Conservation (phyloP, 2,797 vertebrate genomes). For the Sebastes goodei region DNA sequence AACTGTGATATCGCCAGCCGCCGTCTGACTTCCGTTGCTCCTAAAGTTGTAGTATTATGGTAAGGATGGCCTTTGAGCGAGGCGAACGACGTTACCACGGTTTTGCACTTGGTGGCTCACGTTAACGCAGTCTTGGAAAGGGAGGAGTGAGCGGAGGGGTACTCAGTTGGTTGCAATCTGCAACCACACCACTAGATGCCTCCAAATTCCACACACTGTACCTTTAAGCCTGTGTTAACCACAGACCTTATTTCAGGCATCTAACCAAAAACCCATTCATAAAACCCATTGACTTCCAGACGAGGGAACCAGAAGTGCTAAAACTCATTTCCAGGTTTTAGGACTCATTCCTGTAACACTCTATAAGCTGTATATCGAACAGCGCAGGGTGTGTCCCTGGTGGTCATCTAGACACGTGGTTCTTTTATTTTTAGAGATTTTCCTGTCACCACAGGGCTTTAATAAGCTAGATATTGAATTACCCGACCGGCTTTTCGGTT, state of each 20-base stretch:
- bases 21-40: no score
- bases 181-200: no score
- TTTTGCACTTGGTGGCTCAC: no score
- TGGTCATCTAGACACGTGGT: neutral
- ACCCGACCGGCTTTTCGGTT: conserved; percentile 17
- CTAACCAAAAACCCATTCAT: neutral
- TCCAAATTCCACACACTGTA: no score
- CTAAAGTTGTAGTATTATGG: no score
- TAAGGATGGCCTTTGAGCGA: no score
- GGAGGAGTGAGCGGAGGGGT: no score
- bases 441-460: neutral
- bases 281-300: neutral
- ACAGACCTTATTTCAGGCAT: neutral
- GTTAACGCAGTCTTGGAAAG: no score
- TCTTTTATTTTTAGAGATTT: conserved; percentile 20
- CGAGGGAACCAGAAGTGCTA: neutral
- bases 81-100: no score
- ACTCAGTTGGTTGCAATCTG: no score
- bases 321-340: neutral
- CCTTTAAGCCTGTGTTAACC: no score
- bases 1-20: no score
- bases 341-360: neutral
- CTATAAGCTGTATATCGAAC: neutral
- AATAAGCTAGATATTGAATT: conserved; percentile 41
- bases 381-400: neutral